Evolutionary conservation across 2,113 vertebrate genomes (phyloP).

Genomic region (Nettapus auritus): DNA sequence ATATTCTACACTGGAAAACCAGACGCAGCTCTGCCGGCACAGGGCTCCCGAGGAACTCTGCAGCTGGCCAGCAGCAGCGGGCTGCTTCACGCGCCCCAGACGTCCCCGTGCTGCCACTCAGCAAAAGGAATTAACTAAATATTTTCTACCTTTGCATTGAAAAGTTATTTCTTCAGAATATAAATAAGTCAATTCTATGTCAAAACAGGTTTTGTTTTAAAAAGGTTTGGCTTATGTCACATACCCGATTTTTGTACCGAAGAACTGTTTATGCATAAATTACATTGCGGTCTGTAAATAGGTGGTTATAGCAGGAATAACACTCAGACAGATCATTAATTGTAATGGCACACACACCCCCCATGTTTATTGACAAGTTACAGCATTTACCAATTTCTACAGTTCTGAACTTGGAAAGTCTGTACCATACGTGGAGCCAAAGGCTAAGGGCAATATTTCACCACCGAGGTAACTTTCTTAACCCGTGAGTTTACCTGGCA

Average conservation of each 20-base stretch:
- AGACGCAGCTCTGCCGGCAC: background rate
- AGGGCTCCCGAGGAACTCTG: background rate
- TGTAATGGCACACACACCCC: background rate
- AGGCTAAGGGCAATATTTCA: slow-evolving; percentile 59
- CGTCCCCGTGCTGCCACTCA: background rate
- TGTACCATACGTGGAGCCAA: background rate
- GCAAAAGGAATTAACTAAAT: background rate
- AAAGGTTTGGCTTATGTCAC: background rate
- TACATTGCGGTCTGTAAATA: background rate
- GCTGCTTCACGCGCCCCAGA: background rate
- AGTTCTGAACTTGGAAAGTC: slow-evolving; percentile 31
- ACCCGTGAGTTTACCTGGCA: slow-evolving; percentile 14
- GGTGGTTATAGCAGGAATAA: background rate
- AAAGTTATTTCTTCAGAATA: background rate
- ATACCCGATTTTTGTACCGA: background rate
- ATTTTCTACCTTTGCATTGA: background rate
- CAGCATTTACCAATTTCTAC: background rate
- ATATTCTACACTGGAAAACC: background rate
- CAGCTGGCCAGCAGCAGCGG: background rate
- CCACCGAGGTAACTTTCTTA: slow-evolving; percentile 24
- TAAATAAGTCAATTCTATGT: background rate
- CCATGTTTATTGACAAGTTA: slow-evolving; percentile 19
- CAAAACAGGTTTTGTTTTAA: background rate
- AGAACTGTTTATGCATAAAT: background rate
- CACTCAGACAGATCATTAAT: background rate